These are phyloP conservation scores for Neosilurus mollespiculum DNA, from an alignment of 2,797 vertebrate genomes.

Conservation along the genomic window DNA sequence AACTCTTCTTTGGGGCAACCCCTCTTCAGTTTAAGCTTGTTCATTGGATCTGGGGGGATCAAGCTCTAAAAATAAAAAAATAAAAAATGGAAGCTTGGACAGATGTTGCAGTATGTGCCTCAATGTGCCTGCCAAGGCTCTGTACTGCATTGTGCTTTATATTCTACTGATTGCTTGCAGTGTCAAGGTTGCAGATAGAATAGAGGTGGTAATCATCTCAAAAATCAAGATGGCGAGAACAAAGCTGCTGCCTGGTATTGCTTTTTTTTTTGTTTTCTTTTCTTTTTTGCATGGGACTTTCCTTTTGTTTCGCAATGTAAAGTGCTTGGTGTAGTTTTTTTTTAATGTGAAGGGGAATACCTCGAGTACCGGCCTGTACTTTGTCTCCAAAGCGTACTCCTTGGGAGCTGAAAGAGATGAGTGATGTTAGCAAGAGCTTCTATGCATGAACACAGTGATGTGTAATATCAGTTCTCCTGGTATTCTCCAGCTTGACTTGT, in stretches of 20 bases:
- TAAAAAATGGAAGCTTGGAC: neutral
- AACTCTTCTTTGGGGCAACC: slow-evolving; percentile 72
- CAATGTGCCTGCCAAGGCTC: neutral
- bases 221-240: slow-evolving; percentile 24
- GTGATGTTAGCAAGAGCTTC: neutral
- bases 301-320: slow-evolving; percentile 32
- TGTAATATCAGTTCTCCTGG: neutral
- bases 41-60: slow-evolving; percentile 66
- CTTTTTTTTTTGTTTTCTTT: neutral
- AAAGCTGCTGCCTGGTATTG: slow-evolving; percentile 11
- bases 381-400: slow-evolving; percentile 57
- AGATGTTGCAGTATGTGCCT: neutral
- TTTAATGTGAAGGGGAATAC: slow-evolving; percentile 52
- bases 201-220: slow-evolving; percentile 9
- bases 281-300: slow-evolving; percentile 24
- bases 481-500: neutral
- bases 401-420: slow-evolving; percentile 59
- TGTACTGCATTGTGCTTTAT: neutral
- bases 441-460: neutral
- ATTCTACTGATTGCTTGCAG: neutral
- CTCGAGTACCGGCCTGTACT: slow-evolving; percentile 65
- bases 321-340: slow-evolving; percentile 26
- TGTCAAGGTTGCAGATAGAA: slow-evolving; percentile 3
- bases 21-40: slow-evolving; percentile 65
- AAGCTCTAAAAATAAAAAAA: slow-evolving; percentile 58